Evolutionary conservation across 2,888 invertebrate genomes (phyloP).

Genomic region (Malthinus seriepunctatus): DNA sequence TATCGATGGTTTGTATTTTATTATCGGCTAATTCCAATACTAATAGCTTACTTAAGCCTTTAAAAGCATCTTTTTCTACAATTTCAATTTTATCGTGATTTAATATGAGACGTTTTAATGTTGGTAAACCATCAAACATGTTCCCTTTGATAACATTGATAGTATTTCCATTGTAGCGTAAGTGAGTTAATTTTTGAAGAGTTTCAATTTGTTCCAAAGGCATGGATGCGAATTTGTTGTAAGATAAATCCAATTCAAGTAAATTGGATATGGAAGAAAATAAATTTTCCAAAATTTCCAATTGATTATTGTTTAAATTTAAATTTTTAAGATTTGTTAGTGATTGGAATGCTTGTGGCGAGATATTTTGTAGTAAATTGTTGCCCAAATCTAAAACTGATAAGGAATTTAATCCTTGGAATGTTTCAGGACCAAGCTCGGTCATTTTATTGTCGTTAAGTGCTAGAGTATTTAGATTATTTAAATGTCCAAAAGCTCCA

Average conservation of each 20-base stretch:
- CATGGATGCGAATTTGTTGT: background rate
- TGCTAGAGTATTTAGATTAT: too few species aligned
- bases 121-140: background rate
- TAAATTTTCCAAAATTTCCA: background rate
- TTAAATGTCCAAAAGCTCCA: too few species aligned
- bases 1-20: background rate
- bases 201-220: background rate
- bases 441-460: background rate
- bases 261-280: background rate
- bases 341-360: background rate
- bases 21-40: background rate
- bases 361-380: background rate
- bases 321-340: background rate
- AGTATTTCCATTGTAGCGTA: background rate
- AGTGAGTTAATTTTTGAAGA: background rate
- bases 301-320: background rate
- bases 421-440: background rate
- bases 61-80: background rate
- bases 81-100: background rate
- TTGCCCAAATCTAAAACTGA: background rate
- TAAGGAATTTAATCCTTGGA: background rate
- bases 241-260: background rate
- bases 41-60: background rate
- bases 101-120: background rate
- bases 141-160: background rate